Evolutionary conservation across 1,140 invertebrate species (phyloP).

Genomic region (Triops cancriformis): DNA sequence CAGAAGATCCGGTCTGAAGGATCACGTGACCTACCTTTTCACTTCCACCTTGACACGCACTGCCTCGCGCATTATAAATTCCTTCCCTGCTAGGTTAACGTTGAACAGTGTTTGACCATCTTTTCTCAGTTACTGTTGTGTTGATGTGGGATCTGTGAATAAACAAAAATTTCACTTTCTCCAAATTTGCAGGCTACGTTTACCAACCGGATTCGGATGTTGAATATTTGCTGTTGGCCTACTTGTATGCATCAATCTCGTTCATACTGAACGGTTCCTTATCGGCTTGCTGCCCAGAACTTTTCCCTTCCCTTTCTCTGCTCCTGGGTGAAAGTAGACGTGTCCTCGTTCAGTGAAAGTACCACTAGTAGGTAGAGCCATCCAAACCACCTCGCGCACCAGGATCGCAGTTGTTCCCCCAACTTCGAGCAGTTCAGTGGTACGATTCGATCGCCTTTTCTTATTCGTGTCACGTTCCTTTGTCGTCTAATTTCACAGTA

Average conservation of each 20-base stretch:
- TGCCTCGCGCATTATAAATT: background rate
- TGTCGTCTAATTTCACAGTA: background rate
- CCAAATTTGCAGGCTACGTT: background rate
- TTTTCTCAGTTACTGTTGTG: background rate
- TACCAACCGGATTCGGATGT: background rate
- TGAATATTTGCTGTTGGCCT: background rate
- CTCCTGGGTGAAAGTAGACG: background rate
- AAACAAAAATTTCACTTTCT: background rate
- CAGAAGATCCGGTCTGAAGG: background rate
- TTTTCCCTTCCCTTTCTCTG: background rate
- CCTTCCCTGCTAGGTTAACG: background rate
- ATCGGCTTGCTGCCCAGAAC: background rate
- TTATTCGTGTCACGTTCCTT: background rate
- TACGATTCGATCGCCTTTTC: background rate
- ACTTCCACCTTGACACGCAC: slow-evolving; percentile 8
- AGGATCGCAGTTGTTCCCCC: background rate
- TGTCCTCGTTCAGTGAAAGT: background rate
- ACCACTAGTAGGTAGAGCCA: background rate
- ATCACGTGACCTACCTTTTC: background rate
- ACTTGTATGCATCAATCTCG: background rate
- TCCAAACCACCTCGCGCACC: background rate
- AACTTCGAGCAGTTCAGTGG: background rate
- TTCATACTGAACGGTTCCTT: background rate
- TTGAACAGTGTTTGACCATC: background rate
- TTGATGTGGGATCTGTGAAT: background rate